phyloP scores from a whole-genome alignment of 2,113 vertebrate species.

The Tenrec ecaudatus region DNA sequence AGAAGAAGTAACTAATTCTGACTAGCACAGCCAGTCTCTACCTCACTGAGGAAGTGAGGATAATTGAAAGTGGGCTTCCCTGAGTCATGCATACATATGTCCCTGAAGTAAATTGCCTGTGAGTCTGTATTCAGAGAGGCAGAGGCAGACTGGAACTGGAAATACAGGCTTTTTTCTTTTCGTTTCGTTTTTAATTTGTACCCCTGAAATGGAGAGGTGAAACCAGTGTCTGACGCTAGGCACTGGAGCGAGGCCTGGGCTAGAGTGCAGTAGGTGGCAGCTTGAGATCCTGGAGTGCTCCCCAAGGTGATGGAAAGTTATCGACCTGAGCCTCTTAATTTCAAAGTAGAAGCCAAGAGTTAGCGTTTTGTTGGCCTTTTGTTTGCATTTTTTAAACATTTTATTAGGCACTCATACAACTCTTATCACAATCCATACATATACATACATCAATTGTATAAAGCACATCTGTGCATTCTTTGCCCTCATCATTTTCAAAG shows the following conservation, averaged over 20 bases:
- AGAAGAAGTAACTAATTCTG: conserved; percentile 59
- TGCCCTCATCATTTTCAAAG: too few relatives aligned
- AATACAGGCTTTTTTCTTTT: neutral
- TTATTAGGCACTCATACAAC: too few relatives aligned
- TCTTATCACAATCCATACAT: too few relatives aligned
- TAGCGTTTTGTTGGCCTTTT: too few relatives aligned
- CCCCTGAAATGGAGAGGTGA: neutral
- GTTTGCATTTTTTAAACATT: too few relatives aligned
- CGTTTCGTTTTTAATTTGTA: neutral
- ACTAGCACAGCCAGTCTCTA: neutral
- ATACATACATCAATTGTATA: too few relatives aligned
- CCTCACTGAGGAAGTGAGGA: conserved; percentile 26
- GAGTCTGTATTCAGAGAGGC: neutral
- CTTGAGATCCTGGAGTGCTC: neutral
- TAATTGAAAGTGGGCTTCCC: conserved; percentile 38
- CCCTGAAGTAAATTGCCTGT: neutral
- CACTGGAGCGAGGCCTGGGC: neutral
- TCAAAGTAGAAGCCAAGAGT: too few relatives aligned
- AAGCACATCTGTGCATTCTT: too few relatives aligned
- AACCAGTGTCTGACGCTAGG: neutral
- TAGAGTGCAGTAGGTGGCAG: neutral
- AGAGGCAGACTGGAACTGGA: neutral
- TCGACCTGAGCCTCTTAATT: too few relatives aligned
- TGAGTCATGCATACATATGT: neutral
- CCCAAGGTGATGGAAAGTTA: neutral